These are phyloP conservation scores for Anoplophora glabripennis DNA, from an alignment of 1,140 invertebrate genomes.

Conservation along the genomic window DNA sequence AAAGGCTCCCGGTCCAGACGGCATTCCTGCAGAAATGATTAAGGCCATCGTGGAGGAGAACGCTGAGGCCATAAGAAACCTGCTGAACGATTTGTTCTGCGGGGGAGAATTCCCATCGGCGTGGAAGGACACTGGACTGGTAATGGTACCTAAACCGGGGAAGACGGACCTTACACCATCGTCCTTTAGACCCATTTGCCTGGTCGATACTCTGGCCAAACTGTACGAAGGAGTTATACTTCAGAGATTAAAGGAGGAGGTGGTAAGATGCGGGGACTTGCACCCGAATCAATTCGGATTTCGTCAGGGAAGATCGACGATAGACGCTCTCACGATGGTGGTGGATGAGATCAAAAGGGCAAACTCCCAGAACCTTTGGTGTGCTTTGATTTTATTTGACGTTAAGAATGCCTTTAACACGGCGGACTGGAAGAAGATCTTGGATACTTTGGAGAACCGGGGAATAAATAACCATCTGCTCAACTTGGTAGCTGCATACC, in stretches of 20 bases:
- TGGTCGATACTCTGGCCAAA: constrained; percentile 27
- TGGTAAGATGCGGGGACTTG: constrained; percentile 19
- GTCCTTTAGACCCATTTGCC: constrained; percentile 29
- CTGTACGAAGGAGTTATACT: constrained; percentile 25
- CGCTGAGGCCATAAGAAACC: too few relatives aligned
- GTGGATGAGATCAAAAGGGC: too few relatives aligned
- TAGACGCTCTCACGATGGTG: constrained; percentile 10
- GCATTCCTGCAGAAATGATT: too few relatives aligned
- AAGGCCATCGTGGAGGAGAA: too few relatives aligned
- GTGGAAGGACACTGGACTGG: constrained; percentile 6
- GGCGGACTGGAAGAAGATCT: constrained; percentile 13
- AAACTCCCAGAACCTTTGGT: too few relatives aligned
- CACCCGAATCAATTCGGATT: constrained; percentile 29
- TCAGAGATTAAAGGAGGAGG: constrained; percentile 7
- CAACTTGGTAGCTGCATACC: not conserved
- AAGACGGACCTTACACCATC: constrained; percentile 4
- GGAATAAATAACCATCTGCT: not conserved
- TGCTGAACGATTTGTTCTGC: too few relatives aligned
- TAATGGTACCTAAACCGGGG: constrained; percentile 20
- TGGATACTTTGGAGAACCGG: not conserved
- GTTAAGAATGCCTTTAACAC: constrained; percentile 23
- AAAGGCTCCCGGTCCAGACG: too few relatives aligned
- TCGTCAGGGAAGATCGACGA: constrained; percentile 26
- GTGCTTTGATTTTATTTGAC: constrained; percentile 12
- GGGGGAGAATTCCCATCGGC: too few relatives aligned